Percentiles rank a stretch among this genome's conserved stretches.
These are phyloP conservation scores for Ephydatia muelleri DNA, from an alignment of 37 sponge, comb jelly and placozoan species.

Conservation along the genomic window DNA sequence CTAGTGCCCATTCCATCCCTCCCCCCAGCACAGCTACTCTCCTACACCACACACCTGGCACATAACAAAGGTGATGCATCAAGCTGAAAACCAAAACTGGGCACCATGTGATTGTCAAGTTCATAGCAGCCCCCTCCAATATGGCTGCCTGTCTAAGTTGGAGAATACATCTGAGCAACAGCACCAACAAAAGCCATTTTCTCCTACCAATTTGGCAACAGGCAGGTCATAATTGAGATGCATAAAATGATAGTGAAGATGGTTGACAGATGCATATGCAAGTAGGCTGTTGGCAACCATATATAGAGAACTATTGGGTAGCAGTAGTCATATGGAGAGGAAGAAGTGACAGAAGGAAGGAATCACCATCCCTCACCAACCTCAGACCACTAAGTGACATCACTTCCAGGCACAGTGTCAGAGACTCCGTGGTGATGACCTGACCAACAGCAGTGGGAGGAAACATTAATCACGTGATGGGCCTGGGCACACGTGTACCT, in stretches of 20 bases:
- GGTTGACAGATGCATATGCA: constrained; percentile 88
- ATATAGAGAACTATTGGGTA: constrained; percentile 48
- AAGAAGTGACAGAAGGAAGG: not conserved
- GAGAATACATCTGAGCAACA: not conserved
- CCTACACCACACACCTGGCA: constrained; percentile 25
- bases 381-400: constrained; percentile 53
- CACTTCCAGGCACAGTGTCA: constrained; percentile 52
- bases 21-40: too few relatives aligned
- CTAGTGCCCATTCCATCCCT: too few relatives aligned
- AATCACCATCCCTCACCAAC: constrained; percentile 11
- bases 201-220: constrained; percentile 42
- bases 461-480: not conserved
- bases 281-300: constrained; percentile 77
- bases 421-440: constrained; percentile 53
- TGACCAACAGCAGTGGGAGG: not conserved
- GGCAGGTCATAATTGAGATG: constrained; percentile 39
- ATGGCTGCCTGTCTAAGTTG: constrained; percentile 37
- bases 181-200: not conserved
- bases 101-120: constrained; percentile 17
- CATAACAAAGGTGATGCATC: constrained; percentile 10
- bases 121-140: constrained; percentile 36
- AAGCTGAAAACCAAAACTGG: constrained; percentile 61
- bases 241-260: constrained; percentile 80
- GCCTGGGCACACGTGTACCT: constrained; percentile 37
- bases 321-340: not conserved